These are phyloP conservation scores for Bombycilla garrulus DNA, from an alignment of 2,113 vertebrate genomes.

Conservation along the genomic window DNA sequence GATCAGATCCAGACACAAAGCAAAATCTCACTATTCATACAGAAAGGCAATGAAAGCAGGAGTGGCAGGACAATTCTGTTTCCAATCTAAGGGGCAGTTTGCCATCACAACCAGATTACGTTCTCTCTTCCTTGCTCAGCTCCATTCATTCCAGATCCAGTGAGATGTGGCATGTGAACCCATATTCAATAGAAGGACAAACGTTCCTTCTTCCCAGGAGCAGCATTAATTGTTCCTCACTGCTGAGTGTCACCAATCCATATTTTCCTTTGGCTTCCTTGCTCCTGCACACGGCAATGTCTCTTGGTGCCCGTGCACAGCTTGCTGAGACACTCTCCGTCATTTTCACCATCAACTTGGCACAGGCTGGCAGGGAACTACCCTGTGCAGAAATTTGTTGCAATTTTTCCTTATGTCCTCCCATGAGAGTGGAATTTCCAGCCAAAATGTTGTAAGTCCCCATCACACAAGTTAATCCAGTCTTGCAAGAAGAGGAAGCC, in stretches of 20 bases:
- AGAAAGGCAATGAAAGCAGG: not conserved
- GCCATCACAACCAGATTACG: not conserved
- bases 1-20: not conserved
- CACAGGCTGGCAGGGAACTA: not conserved
- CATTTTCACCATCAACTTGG: not conserved
- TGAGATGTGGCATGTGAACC: not conserved
- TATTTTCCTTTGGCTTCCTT: not conserved
- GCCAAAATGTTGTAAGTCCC: not conserved
- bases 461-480: constrained; percentile 27
- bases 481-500: not conserved
- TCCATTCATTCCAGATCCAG: not conserved
- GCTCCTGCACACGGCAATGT: not conserved
- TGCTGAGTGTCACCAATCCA: not conserved
- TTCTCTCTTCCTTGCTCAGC: not conserved
- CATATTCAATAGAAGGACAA: not conserved
- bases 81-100: not conserved
- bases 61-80: not conserved
- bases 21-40: not conserved
- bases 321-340: not conserved
- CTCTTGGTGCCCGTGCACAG: not conserved
- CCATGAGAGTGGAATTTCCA: not conserved
- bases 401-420: not conserved
- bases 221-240: not conserved
- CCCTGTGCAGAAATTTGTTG: not conserved
- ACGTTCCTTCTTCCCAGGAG: not conserved